These are phyloP conservation scores for Myrmecophaga tridactyla DNA, from an alignment of 2,113 vertebrate species.

Conservation along the genomic window DNA sequence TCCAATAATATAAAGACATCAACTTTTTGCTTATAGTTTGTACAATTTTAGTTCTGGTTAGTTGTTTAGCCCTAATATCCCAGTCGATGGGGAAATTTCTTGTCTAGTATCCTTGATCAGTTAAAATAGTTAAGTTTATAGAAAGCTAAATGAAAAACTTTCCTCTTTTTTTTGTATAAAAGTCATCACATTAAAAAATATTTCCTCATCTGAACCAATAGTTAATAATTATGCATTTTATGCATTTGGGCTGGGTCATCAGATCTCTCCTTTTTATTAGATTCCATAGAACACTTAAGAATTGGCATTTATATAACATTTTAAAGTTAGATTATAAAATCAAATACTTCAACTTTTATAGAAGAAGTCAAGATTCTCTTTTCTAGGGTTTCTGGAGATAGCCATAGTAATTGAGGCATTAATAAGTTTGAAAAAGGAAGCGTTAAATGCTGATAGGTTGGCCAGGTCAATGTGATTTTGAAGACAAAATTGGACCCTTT, in stretches of 20 bases:
- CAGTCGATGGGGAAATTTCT: neutral
- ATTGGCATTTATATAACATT: neutral
- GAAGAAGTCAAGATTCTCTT: neutral
- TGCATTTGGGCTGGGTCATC: neutral
- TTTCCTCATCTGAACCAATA: constrained; percentile 9
- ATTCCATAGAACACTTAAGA: neutral
- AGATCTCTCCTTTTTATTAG: neutral
- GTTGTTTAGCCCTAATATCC: neutral
- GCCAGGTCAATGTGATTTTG: neutral
- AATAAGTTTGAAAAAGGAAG: neutral
- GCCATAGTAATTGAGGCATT: neutral
- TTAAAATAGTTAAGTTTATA: neutral
- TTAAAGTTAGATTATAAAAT: constrained; percentile 1
- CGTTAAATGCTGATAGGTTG: neutral
- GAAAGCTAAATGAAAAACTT: neutral
- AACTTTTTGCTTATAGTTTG: neutral
- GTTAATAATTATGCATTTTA: neutral
- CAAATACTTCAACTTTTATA: neutral
- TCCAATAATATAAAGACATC: neutral
- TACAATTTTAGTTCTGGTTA: constrained; percentile 9
- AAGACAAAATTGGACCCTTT: neutral
- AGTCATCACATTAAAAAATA: constrained; percentile 29
- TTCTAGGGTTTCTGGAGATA: neutral
- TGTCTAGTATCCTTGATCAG: neutral
- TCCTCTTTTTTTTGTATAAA: neutral